Percentiles rank a stretch among this genome's conserved stretches.
phyloP scores from a whole-genome alignment of 2,113 vertebrate species.

The Heterocephalus glaber region DNA sequence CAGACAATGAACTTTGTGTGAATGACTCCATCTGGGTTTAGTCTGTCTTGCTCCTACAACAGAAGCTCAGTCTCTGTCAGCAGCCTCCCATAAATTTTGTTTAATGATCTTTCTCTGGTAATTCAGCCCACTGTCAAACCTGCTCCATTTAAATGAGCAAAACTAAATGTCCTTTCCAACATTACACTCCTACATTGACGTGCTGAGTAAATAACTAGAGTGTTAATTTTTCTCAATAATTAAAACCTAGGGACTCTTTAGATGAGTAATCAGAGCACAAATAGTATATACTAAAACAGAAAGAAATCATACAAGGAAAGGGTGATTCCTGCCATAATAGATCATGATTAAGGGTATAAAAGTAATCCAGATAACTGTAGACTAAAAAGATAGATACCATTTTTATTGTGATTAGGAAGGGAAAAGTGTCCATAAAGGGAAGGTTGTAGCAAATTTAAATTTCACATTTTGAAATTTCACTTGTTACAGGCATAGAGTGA shows the following conservation, averaged over 20 bases:
- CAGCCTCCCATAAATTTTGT: background rate
- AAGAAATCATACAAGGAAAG: background rate
- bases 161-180: background rate
- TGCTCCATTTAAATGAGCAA: background rate
- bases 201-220: background rate
- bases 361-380: background rate
- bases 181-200: rapidly evolving
- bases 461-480: background rate
- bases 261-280: background rate
- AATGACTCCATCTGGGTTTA: background rate
- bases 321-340: background rate
- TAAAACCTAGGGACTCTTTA: background rate
- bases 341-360: background rate
- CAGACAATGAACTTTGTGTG: too few relatives aligned
- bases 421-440: too few relatives aligned
- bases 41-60: rapidly evolving
- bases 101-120: background rate
- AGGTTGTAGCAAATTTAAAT: background rate
- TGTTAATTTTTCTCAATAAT: background rate
- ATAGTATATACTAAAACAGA: background rate
- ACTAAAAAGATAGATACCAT: background rate
- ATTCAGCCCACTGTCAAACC: background rate
- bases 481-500: background rate
- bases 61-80: background rate
- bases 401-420: background rate